Evolutionary conservation across 2,113 vertebrate genomes (phyloP).

Genomic region (Crotalus horridus): DNA sequence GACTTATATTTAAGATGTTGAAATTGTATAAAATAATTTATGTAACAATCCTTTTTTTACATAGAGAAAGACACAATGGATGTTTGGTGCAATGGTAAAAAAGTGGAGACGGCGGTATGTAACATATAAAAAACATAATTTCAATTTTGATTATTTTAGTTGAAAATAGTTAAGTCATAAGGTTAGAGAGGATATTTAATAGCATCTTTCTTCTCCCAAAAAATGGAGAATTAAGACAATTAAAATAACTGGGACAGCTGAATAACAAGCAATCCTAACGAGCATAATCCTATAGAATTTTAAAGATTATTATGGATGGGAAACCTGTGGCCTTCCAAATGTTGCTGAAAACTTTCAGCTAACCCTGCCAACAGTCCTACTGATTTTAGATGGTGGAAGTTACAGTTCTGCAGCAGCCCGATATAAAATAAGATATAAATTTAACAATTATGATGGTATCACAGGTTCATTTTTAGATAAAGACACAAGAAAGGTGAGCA

Average conservation of each 20-base stretch:
- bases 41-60: conserved; percentile 39
- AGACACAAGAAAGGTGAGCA: neutral
- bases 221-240: neutral
- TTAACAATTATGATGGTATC: neutral
- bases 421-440: neutral
- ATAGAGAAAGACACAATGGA: conserved; percentile 99
- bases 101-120: conserved; percentile 94
- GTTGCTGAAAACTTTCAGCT: neutral
- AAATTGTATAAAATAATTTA: neutral
- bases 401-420: neutral
- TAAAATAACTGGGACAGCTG: neutral
- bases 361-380: neutral
- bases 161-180: neutral
- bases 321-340: neutral
- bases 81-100: conserved; percentile 95
- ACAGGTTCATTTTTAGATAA: neutral
- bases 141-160: neutral
- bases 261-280: neutral
- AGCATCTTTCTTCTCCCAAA: neutral
- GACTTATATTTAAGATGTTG: neutral
- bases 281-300: neutral
- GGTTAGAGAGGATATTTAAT: neutral
- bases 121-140: conserved; percentile 15
- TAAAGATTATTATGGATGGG: neutral
- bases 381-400: neutral